Base-by-base conservation (phyloP, 2,113 vertebrate species). In the Stegastes partitus region DNA sequence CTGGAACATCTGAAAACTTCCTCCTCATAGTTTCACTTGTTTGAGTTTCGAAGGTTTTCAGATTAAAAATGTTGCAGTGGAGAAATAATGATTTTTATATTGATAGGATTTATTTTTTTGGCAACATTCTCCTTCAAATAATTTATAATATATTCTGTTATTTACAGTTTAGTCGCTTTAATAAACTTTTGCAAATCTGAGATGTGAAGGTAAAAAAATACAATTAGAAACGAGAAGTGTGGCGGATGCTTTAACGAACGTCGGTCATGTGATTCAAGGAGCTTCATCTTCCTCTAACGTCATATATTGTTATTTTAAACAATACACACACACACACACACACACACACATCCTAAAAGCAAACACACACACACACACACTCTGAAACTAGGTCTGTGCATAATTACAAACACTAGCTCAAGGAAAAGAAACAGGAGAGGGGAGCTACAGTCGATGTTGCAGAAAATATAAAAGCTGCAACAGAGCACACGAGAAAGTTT, bases 331-430 rank as follows among this genome's bases (percentile, higher is more conserved):
- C 37, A 21, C 44, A 31, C 47, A 14, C 25, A 3, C 49, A 21
- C 45, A 58, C 23, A 7, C 14, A 31, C 49, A 57, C 56, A 62
- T 74, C 16, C 44, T 44, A 39, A 55, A 80, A 66, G 67, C 68
- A 80, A 26, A 79, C 44, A 76, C 79, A 62, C 58, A 56, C 78
- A 79, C 44, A 76, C 79, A 62, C 58, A 56, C 78, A 53, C 78
- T 69, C 75, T 61, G 82, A 91, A 92, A 89, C 85, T 83, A 86
- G 87, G 77, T 86, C 88, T 92, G 91, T 91, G 91, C 85, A 88
- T 87, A 78, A 92, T 91, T 88, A 89, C 85, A 93, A 91, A 92
- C 79, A 83, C 74, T 64, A 89, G 83, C 83, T 91, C 50, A 65
- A 74, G 39, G 28, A 54, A 59, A 74, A 25, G 26, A 47, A 54